Base-by-base conservation (phyloP, 2,888 invertebrate genomes). In the Dione juno region DNA sequence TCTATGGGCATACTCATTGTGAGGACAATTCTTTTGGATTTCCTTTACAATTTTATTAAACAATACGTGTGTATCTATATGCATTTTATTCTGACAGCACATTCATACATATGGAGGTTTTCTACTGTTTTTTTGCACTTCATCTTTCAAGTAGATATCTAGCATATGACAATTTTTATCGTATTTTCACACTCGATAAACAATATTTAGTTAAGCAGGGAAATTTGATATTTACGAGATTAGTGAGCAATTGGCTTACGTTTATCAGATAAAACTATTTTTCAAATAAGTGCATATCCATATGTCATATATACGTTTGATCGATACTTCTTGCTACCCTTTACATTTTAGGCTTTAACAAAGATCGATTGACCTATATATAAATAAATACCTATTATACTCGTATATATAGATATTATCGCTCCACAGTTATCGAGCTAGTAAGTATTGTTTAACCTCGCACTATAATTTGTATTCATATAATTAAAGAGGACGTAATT, bases 201-300 rank as follows among this genome's bases (percentile, higher is more conserved):
- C 28, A 64, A 52, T 71, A 63, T 71, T 69, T 67, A 61, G 64
- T 63, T 68, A 61, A 57, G 66, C 43, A 57, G 35, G 59, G 19
- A 48, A 63, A 35, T 69, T 41, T 82, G 83, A 78, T 84, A 82
- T 82, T 82, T 77, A 79, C 72, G 82, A 83, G 86, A 87, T 85
- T 84, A 81, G 77, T 79, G 79, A 81, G 77, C 85, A 87, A 87
- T 88, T 81, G 81, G 82, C 81, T 84, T 79, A 80, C 75, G 73
- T 79, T 87, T 90, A 90, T 89, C 88, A 78, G 90, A 89, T 90
- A 90, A 87, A 77, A 57, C 57, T 61, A 66, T 75, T 71, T 72
- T 77, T 79, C 76, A 78, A 76, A 75, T 77, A 77, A 37, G 37
- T 16, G 9, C 48, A 5, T 19, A 9, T 16, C 50, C 19, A 50